Conservation (phyloP, 2,113 vertebrate genomes). For the Natator depressus region DNA sequence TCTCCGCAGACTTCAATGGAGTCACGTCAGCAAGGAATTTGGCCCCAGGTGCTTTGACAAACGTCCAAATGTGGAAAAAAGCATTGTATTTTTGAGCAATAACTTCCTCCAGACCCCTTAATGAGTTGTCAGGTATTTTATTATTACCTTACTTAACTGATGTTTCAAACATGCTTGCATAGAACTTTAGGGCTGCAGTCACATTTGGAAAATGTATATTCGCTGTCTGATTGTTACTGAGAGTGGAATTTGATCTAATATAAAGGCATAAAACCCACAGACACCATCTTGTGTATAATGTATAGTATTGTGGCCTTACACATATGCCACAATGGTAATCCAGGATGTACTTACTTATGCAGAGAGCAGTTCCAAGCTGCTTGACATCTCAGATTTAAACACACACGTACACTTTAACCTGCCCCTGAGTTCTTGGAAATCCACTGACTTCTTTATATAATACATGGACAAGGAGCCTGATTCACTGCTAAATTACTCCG, state of each 20-base stretch:
- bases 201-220: not conserved
- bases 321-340: not conserved
- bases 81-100: not conserved
- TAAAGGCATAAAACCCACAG: not conserved
- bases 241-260: not conserved
- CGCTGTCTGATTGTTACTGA: not conserved
- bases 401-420: not conserved
- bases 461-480: not conserved
- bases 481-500: not conserved
- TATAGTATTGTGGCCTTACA: not conserved
- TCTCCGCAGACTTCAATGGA: not conserved
- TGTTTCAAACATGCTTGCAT: not conserved
- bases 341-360: not conserved
- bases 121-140: not conserved
- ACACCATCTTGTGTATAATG: not conserved
- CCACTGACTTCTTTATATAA: not conserved
- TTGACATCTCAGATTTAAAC: not conserved
- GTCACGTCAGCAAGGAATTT: not conserved
- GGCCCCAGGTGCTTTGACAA: not conserved
- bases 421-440: too few relatives aligned
- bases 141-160: not conserved
- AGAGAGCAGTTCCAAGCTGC: not conserved
- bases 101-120: not conserved
- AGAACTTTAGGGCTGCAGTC: not conserved
- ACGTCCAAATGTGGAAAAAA: not conserved